A percentile compares a stretch with the other conserved stretches of the same genome.
Evolutionary conservation across 2,888 invertebrate species (phyloP).

Genomic region (Amiota minor): DNA sequence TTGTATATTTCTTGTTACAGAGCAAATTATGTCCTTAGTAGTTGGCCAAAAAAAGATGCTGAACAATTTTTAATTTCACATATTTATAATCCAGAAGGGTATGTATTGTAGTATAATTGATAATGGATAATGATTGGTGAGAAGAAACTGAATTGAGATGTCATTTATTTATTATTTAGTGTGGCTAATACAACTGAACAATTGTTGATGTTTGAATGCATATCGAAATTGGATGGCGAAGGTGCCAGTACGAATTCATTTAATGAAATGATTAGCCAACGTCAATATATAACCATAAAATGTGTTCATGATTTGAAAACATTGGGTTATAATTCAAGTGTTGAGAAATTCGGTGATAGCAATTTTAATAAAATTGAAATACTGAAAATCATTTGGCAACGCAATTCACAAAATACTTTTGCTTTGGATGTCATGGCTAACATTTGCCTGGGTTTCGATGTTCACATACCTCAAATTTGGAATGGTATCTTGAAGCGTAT

Average conservation of each 20-base stretch:
- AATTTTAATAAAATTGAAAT: constrained; percentile 72
- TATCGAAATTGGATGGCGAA: constrained; percentile 70
- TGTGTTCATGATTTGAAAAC: constrained; percentile 72
- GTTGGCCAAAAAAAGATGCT: constrained; percentile 70
- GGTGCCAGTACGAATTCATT: constrained; percentile 54
- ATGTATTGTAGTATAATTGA: constrained; percentile 33
- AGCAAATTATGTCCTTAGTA: constrained; percentile 71
- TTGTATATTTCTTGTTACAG: constrained; percentile 44
- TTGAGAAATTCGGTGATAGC: constrained; percentile 71
- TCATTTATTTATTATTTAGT: constrained; percentile 38
- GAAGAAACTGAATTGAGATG: no score
- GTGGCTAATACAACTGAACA: constrained; percentile 68
- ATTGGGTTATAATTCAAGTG: constrained; percentile 70
- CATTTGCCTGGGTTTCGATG: constrained; percentile 72
- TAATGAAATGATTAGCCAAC: constrained; percentile 65
- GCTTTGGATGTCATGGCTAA: constrained; percentile 70
- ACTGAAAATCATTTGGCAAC: constrained; percentile 71
- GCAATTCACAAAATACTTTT: constrained; percentile 66
- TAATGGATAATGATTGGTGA: no score
- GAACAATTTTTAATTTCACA: constrained; percentile 68
- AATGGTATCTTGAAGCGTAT: constrained; percentile 73
- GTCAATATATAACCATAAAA: constrained; percentile 70
- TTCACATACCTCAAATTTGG: constrained; percentile 71
- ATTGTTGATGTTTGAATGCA: constrained; percentile 72
- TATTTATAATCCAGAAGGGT: constrained; percentile 70